Evolutionary conservation across 1,140 invertebrate species (phyloP), one percentile per base, ranked within the genome.

Genomic region (Dendrolimus punctatus): DNA sequence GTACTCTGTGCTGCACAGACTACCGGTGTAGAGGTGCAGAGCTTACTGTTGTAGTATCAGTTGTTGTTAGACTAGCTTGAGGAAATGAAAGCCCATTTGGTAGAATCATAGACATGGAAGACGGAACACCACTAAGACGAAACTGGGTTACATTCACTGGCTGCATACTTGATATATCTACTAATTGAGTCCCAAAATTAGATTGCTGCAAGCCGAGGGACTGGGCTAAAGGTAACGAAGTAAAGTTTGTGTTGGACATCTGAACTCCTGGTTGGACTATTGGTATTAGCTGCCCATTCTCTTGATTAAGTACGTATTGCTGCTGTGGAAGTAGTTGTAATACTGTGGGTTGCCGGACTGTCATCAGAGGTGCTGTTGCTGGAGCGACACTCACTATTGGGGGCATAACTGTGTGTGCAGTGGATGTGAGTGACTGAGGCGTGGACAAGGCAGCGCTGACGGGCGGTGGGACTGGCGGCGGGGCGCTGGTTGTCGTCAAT

Each of bases 81-180:
- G 80, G 79, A 51, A 86, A 77, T 44, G 72, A 68, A 4, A 82
- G 49, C 0, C 82, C 79, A 64, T 86, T 86, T 0, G 79, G 82
- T 36, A 86, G 60, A 50, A 86, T 80, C 82, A 85, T 85, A 45
- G 82, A 84, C 82, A 86, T 84, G 6, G 82, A 84, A 53, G 80
- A 82, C n/a, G 82, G 82, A 5, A 83, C 82, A n/a, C 82, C 82
- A 71, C 82, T 85, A 37, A 85, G 49, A 9, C 82, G 49, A 37
- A 85, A 60, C 46, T 84, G 82, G 8, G 80, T 85, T 0, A 83
- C 79, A 66, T 85, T 85, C 3, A 84, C 73, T 1, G 82, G 82
- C 51, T 85, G 82, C 77, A 85, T 80, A 49, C 65, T 80, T 23
- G 82, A 80, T 58, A 85, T 68, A 64, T 85, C 82, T 9, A 85